A percentile compares a stretch with the other conserved stretches of the same genome.
Evolutionary conservation across 2,888 invertebrate genomes (phyloP).

Genomic region (Alviniconcha strummeri): DNA sequence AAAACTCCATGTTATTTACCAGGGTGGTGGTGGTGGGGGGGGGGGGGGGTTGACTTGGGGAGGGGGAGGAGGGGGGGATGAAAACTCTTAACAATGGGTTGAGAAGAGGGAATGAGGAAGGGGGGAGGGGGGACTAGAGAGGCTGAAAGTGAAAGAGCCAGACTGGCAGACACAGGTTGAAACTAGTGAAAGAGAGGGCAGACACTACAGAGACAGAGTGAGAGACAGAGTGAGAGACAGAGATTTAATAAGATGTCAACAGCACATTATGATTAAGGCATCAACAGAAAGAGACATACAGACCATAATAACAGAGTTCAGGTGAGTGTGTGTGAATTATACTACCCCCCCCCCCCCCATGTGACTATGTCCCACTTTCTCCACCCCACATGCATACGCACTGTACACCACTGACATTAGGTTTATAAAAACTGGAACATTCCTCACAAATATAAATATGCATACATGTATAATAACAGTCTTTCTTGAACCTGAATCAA

Average conservation of each 20-base stretch:
- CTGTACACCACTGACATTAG: no score
- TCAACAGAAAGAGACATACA: not conserved
- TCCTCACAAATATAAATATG: no score
- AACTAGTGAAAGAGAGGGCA: not conserved
- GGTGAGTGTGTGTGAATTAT: not conserved
- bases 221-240: constrained; percentile 13
- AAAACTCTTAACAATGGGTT: no score
- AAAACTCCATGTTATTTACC: no score
- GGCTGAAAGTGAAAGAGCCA: not conserved
- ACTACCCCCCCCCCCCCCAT: not conserved
- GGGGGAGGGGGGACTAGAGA: not conserved
- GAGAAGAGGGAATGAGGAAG: not conserved
- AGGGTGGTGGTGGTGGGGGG: no score
- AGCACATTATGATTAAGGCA: no score
- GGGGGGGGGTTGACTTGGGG: no score
- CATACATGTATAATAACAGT: no score
- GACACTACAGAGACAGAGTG: constrained; percentile 10
- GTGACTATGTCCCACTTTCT: not conserved
- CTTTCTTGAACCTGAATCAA: no score
- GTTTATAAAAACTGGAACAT: no score
- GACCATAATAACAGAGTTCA: not conserved
- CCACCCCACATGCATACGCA: no score
- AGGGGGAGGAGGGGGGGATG: no score
- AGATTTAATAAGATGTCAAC: not conserved
- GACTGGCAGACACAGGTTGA: not conserved